phyloP scores from a whole-genome alignment of 1,140 invertebrate genomes.

The Ips typographus region DNA sequence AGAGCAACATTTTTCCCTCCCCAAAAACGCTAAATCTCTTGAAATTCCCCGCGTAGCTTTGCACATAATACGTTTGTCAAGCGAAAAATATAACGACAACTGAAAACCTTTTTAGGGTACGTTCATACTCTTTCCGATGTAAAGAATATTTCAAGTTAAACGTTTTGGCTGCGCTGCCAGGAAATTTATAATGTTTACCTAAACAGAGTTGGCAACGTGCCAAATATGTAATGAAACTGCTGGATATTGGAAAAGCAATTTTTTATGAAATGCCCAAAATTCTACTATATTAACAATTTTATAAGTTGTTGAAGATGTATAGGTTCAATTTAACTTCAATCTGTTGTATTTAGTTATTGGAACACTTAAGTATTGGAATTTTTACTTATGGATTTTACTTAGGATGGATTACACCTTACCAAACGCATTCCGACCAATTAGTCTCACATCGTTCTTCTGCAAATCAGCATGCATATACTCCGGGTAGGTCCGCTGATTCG shows the following conservation, averaged over 20 bases:
- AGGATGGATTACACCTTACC: too few species aligned
- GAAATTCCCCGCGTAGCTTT: neutral
- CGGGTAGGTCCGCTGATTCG: too few species aligned
- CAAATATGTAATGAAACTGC: constrained; percentile 20
- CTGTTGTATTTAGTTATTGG: too few species aligned
- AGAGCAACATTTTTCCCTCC: neutral
- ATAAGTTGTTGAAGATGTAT: neutral
- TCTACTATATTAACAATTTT: constrained; percentile 22
- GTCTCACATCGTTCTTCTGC: too few species aligned
- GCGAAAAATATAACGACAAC: constrained; percentile 4
- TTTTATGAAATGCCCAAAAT: constrained; percentile 16
- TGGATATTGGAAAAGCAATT: constrained; percentile 20
- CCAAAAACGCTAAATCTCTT: neutral
- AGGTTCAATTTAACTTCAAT: too few species aligned
- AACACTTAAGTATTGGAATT: too few species aligned
- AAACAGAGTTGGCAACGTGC: constrained; percentile 15
- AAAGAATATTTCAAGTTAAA: constrained; percentile 22
- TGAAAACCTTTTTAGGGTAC: neutral
- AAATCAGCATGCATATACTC: too few species aligned
- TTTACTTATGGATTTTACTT: too few species aligned
- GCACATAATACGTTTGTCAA: neutral
- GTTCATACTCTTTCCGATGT: constrained; percentile 2
- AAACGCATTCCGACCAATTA: too few species aligned
- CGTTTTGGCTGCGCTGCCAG: constrained; percentile 24
- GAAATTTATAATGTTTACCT: constrained; percentile 24